Evolutionary conservation across 2,888 invertebrate species (phyloP).

Genomic region (Lithophane leautieri): DNA sequence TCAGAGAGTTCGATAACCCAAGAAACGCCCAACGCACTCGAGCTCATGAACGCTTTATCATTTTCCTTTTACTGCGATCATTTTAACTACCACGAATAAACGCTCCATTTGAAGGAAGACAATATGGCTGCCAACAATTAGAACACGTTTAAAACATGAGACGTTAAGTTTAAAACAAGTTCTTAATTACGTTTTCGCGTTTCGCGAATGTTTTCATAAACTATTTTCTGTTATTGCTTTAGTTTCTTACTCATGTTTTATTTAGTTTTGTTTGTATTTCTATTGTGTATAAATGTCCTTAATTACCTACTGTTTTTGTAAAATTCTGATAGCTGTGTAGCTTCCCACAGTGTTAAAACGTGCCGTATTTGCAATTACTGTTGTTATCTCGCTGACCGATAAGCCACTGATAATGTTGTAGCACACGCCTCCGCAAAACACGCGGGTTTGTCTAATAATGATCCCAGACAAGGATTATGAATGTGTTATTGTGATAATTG

Average conservation of each 20-base stretch:
- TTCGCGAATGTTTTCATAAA: conserved; percentile 60
- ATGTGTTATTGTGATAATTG: not conserved
- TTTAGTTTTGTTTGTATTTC: conserved; percentile 25
- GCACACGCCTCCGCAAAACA: not conserved
- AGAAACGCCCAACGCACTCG: conserved; percentile 5
- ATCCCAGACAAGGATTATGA: conserved; percentile 10
- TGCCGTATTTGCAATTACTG: conserved; percentile 12
- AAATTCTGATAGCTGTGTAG: not conserved
- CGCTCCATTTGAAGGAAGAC: conserved; percentile 36
- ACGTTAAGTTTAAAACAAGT: conserved; percentile 59
- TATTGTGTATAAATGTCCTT: not conserved
- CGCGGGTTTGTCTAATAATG: conserved; percentile 2
- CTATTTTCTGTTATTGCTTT: conserved; percentile 60
- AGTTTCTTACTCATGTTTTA: conserved; percentile 47
- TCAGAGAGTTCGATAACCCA: not conserved
- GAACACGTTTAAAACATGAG: conserved; percentile 57
- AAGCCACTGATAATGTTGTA: conserved; percentile 12
- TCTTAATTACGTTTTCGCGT: conserved; percentile 67
- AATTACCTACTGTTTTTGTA: not conserved
- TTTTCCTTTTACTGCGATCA: conserved; percentile 1
- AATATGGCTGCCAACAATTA: conserved; percentile 57
- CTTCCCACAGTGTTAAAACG: not conserved
- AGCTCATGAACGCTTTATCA: not conserved
- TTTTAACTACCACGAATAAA: conserved; percentile 29
- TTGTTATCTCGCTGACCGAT: conserved; percentile 4